phyloP scores from a whole-genome alignment of 2,888 invertebrate genomes.

The Celastrina argiolus region DNA sequence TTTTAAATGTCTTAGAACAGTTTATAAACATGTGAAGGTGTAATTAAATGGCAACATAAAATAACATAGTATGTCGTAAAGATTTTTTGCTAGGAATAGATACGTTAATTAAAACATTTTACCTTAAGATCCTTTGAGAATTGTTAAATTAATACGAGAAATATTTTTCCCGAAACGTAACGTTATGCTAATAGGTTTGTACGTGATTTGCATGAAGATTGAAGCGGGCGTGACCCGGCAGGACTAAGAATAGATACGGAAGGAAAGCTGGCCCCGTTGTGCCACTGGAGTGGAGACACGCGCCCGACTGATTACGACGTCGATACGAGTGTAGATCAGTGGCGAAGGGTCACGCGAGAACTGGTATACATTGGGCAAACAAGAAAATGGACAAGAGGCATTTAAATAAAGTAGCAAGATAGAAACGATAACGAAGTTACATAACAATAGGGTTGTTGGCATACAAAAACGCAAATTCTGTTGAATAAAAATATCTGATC shows the following conservation, averaged over 20 bases:
- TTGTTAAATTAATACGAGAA: background rate
- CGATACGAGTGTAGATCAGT: slow-evolving; percentile 27
- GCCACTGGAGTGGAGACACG: slow-evolving; percentile 56
- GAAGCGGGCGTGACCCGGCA: slow-evolving; percentile 60
- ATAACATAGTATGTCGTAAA: too few species aligned
- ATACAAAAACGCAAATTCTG: too few species aligned
- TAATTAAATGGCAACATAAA: too few species aligned
- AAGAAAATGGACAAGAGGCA: background rate
- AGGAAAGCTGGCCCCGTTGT: slow-evolving; percentile 64
- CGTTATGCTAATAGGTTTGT: slow-evolving; percentile 59
- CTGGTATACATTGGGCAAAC: slow-evolving; percentile 22
- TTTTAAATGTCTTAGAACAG: too few species aligned
- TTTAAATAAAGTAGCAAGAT: too few species aligned
- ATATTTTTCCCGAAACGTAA: slow-evolving; percentile 37
- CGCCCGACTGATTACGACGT: slow-evolving; percentile 43
- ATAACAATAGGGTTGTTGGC: too few species aligned
- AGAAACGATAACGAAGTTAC: too few species aligned
- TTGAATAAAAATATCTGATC: too few species aligned
- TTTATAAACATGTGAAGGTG: too few species aligned
- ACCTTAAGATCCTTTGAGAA: too few species aligned
- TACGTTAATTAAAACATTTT: too few species aligned
- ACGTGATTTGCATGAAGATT: slow-evolving; percentile 68
- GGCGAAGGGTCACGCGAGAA: slow-evolving; percentile 30
- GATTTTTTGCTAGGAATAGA: too few species aligned
- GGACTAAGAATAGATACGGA: slow-evolving; percentile 72